Evolutionary conservation across 2,888 invertebrate species (phyloP), one percentile per base, ranked within the genome.

Genomic region (Creontiades dilutus): DNA sequence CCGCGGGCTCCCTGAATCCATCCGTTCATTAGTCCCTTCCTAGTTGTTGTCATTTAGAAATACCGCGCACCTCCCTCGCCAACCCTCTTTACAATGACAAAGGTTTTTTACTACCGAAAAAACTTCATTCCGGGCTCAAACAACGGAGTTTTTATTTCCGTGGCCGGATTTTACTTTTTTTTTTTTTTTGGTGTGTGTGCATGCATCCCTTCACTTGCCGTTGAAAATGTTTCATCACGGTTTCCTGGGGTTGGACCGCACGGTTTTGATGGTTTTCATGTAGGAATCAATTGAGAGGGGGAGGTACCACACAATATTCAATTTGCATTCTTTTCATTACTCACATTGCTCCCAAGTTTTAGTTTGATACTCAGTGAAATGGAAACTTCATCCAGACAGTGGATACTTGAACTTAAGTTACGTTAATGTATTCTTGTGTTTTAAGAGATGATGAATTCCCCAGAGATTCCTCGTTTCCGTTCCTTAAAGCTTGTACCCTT

Each of bases 71-170:
- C 19, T 19, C 28, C 23, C 28, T 19, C 23, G 12, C 75, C 76
- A 12, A 12, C 46, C 14, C n/a, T 14, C 14, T 28, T 28, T 28
- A 28, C 28, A 28, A 76, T 76, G 76, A 76, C 76, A 76, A 28
- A 27, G 14, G 14, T 28, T 76, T n/a, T 76, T 28, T 76, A 16
- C 27, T 28, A 12, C 46, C 4, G n/a, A 76, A 76, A 46, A 76
- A 76, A 76, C 28, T 46, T 76, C 76, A 76, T 76, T 76, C 76
- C n/a, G 76, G 14, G 3, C 76, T 76, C 76, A 76, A 76, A 76
- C 76, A 76, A 76, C 75, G 75, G 76, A 46, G 61, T 61, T 76
- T 76, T 76, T 76, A 76, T 76, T 76, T 76, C 76, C 61, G 61
- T 61, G 3, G 14, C 52, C 52, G 52, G 5, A 16, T 52, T 52